Base-by-base conservation (phyloP, 2,888 invertebrate genomes). In the Rosalia funebris region DNA sequence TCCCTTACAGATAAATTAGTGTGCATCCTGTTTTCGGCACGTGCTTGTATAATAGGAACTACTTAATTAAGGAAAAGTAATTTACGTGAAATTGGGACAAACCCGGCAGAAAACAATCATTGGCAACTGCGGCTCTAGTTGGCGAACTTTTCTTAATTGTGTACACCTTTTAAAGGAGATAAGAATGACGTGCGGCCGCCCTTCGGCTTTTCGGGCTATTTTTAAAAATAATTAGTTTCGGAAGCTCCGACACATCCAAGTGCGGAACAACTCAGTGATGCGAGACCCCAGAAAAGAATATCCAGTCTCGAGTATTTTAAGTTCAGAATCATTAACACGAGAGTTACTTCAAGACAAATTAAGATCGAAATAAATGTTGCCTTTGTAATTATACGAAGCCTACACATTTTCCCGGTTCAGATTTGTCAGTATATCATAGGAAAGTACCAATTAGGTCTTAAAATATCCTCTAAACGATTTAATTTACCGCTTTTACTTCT, bases 161-260 rank as follows among this genome's bases (percentile, higher is more conserved):
- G 65, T 65, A 61, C 68, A 70, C 70, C 68, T 70, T 65, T 60
- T 55, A 60, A 36, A 48, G 50, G 57, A 37, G 67, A 66, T 63
- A 68, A 65, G 59, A 60, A 57, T 61, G 67, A 64, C 63, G 61
- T 57, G 48, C 59, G 62, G 46, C 60, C 66, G 60, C 66, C 65
- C 68, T 63, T 65, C 57, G 54, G 59, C 66, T 57, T 62, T 63
- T 46, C 25, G 57, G 63, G 69, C 66, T 76, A 75, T 76, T 76
- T 76, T 75, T 75, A 75, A 74, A 75, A 76, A 76, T 75, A 76
- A 76, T 76, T 76, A 75, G 75, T 75, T 74, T 74, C 75, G 75
- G 76, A 75, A 74, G 75, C 76, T 76, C 66, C 52, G 63, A 63
- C 68, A 67, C 56, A 65, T 54, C 47, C 53, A 47, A 62, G 54